Base-by-base conservation (phyloP, 2,113 vertebrate genomes). In the Microcebus jonahi region DNA sequence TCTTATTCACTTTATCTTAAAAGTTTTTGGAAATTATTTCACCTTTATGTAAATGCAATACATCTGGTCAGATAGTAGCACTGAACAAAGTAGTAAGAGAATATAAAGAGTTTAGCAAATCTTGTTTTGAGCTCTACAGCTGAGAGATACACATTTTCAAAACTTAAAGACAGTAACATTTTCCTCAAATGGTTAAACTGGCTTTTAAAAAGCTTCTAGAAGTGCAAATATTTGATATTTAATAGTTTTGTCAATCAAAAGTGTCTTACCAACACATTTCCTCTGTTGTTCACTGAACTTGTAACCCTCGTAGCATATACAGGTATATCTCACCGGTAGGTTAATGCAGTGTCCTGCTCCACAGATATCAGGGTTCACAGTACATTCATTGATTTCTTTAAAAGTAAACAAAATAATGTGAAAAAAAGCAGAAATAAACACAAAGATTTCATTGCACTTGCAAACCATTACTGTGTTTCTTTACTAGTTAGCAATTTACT, bases 321-420 rank as follows among this genome's bases (percentile, higher is more conserved):
- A 99, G 88, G 98, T 99, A 94, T 99, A 99, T 95, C 99, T 99
- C 96, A 99, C 99, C 0, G 98, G 99, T 31, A 99, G 99, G 98
- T 99, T 99, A 98, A 99, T 98, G 93, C 99, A 99, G 91, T 99
- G 97, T 55, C 99, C 99, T 12, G 98, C 98, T 94, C 99, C 99
- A 97, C 99, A 99, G 88, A 99, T 99, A 91, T 99, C 98, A 17
- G 99, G 99, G 97, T 99, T 99, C 91, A 99, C 98, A 31, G 99
- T 98, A 90, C 99, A 99, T 94, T 99, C 99, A 6, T 99, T 99
- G 98, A 99, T 99, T 98, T 99, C 99, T 99, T 98, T 77, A 95
- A 80, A 97, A 88, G 98, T 42, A 96, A 95, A 90, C 84, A 63
- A 90, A 77, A 53, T 45, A 27, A 34, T 4, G 17, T 68, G 17